Base-by-base conservation (phyloP, 1,140 invertebrate genomes). In the Maniola jurtina region DNA sequence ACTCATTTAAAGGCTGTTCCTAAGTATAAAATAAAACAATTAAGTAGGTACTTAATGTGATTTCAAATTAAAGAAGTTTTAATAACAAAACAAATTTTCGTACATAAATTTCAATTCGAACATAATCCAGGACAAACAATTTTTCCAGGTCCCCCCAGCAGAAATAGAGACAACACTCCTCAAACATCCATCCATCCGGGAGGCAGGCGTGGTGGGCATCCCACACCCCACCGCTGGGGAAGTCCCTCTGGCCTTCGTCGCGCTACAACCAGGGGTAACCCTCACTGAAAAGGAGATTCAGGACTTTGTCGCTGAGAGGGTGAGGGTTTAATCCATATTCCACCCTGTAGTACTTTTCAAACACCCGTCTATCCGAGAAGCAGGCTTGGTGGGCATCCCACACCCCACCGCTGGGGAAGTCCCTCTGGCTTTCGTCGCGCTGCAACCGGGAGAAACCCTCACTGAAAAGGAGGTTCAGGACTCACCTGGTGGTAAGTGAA, bases 111-210 rank as follows among this genome's bases (percentile, higher is more conserved):
- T n/a, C n/a, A n/a, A n/a, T n/a, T n/a, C n/a, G n/a, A n/a, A n/a
- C n/a, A n/a, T n/a, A n/a, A n/a, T n/a, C n/a, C n/a, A n/a, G n/a
- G n/a, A n/a, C n/a, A n/a, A n/a, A n/a, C n/a, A n/a, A n/a, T n/a
- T n/a, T n/a, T 52, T 64, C 9, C 55, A 95, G 94, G 96, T 97
- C 0, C 92, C 95, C 0, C 96, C 96, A 66, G 94, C 96, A 2
- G 95, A 97, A 87, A 87, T 97, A 67, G 96, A 97, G 88, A 93
- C 93, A 48, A 68, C 97, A n/a, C 86, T 97, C 11, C 78, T 95
- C 3, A 92, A 92, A 40, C 93, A 96, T 83, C 92, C 93, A 6
- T 91, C 88, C 59, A 92, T 97, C 40, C 90, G 89, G 62, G 96
- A 97, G 80, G 94, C 93, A 5, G 95, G 94, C 33, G 96, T 97